Conservation (phyloP, 2,113 vertebrate genomes). For the Epinephelus moara region DNA sequence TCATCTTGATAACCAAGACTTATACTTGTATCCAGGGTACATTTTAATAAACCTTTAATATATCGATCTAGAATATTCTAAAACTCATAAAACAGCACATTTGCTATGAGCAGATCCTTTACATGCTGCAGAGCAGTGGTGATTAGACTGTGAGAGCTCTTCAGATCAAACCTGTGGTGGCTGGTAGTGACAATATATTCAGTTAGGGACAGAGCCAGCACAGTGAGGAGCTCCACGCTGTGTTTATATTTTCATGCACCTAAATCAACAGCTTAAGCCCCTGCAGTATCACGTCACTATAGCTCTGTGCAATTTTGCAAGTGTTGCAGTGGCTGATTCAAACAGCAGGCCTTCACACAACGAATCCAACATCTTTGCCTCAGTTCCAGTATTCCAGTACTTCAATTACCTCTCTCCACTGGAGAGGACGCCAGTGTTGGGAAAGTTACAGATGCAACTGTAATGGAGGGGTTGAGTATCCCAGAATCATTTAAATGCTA, state of each 20-base stretch:
- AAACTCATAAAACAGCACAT: too few relatives aligned
- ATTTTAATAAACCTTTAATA: background rate
- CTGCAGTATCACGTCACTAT: background rate
- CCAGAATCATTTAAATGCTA: slow-evolving; percentile 9
- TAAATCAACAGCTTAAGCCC: background rate
- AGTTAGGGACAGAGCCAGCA: background rate
- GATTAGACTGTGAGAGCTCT: slow-evolving; percentile 4
- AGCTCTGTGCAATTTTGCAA: background rate
- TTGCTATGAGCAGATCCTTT: background rate
- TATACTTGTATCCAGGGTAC: too few relatives aligned
- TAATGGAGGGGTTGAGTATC: slow-evolving; percentile 34
- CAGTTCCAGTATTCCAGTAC: background rate
- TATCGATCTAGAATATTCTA: background rate
- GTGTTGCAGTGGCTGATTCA: slow-evolving; percentile 9
- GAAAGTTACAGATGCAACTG: slow-evolving; percentile 19
- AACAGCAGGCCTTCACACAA: slow-evolving; percentile 5
- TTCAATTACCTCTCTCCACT: slow-evolving; percentile 19
- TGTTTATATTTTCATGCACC: slow-evolving; percentile 11
- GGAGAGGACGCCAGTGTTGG: background rate
- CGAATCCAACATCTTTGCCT: slow-evolving; percentile 28
- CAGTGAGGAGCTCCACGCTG: background rate
- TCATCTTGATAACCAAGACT: too few relatives aligned
- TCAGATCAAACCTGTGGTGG: background rate
- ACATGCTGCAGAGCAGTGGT: background rate
- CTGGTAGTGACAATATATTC: background rate